These are phyloP conservation scores for Melanotaenia nigrans DNA, from an alignment of 2,797 vertebrate species.

Conservation along the genomic window DNA sequence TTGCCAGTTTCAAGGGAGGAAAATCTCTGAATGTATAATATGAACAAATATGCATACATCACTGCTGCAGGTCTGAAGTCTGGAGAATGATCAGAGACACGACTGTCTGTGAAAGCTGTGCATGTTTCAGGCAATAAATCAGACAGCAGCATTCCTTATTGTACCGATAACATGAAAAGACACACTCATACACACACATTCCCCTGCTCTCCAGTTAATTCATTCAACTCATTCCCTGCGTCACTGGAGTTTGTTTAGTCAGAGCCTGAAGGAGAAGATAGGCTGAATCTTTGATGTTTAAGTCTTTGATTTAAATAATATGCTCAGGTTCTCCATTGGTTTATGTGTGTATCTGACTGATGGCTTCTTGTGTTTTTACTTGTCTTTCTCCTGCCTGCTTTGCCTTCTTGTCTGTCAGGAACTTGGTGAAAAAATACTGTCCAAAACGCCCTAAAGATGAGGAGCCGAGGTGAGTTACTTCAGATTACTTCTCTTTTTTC, in stretches of 20 bases:
- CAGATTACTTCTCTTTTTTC: not conserved
- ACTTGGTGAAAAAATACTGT: constrained; percentile 97
- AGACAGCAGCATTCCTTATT: constrained; percentile 6
- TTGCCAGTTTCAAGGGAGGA: constrained; percentile 34
- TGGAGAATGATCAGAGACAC: constrained; percentile 46
- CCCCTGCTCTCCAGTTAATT: constrained; percentile 28
- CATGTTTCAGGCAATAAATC: constrained; percentile 27
- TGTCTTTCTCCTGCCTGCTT: constrained; percentile 5
- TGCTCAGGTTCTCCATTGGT: constrained; percentile 11
- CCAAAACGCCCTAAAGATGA: constrained; percentile 98
- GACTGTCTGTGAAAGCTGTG: constrained; percentile 6
- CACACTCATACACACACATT: not conserved
- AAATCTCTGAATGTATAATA: constrained; percentile 41
- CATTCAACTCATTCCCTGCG: constrained; percentile 17
- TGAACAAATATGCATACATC: constrained; percentile 6
- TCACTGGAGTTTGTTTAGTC: constrained; percentile 8
- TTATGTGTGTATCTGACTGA: not conserved
- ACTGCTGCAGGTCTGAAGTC: constrained; percentile 16
- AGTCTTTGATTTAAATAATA: constrained; percentile 57
- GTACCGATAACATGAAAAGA: constrained; percentile 4
- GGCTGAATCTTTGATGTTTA: constrained; percentile 58
- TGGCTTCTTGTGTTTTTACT: constrained; percentile 18
- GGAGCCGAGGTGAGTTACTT: constrained; percentile 89
- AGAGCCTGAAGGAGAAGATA: constrained; percentile 38
- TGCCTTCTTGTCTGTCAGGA: constrained; percentile 77